Evolutionary conservation across 2,888 invertebrate species (phyloP).

Genomic region (Eugnorisma glareosa): DNA sequence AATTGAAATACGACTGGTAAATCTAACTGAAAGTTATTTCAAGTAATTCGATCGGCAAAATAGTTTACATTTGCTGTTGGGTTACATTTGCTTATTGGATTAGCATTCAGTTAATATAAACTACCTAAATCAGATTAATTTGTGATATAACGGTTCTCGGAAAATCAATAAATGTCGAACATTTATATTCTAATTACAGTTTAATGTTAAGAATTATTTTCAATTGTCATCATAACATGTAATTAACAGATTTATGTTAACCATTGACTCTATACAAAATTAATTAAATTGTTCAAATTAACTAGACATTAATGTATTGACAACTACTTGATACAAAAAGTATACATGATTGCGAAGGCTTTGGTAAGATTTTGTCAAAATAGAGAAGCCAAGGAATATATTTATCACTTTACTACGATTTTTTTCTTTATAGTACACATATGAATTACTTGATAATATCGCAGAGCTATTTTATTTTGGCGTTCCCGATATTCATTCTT

Average conservation of each 20-base stretch:
- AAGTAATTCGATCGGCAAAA: no score
- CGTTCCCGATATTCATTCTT: no score
- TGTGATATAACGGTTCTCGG: no score
- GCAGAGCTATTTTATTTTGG: background rate
- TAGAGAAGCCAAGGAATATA: background rate
- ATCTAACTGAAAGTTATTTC: no score
- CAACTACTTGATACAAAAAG: background rate
- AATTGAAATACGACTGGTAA: no score
- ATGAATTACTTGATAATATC: background rate
- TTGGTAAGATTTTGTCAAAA: background rate
- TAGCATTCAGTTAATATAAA: background rate
- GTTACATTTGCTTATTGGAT: no score
- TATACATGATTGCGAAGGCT: no score
- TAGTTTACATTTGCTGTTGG: no score
- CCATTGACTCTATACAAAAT: background rate
- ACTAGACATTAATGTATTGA: background rate
- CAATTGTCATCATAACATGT: background rate
- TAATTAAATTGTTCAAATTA: background rate
- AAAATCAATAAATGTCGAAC: no score
- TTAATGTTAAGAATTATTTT: background rate
- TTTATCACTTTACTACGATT: background rate
- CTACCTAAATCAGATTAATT: no score
- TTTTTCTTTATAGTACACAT: background rate
- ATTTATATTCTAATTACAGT: no score
- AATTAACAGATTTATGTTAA: background rate